phyloP scores from a whole-genome alignment of 2,888 invertebrate genomes.

The Apamea crenata region DNA sequence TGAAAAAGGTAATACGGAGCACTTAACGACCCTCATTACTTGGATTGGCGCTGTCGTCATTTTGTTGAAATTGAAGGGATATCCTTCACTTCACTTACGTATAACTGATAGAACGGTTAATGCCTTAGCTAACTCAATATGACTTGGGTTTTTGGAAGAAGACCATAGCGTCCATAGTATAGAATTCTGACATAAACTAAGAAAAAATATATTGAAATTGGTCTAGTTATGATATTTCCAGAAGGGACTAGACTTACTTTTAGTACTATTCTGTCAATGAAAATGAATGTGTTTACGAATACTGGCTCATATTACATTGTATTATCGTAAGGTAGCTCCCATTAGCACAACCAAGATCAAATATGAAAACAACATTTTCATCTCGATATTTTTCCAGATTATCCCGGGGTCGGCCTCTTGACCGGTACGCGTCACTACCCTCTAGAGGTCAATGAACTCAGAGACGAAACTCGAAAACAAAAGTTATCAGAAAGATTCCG shows the following conservation, averaged over 20 bases:
- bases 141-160: background rate
- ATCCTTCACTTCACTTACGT: background rate
- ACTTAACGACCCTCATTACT: background rate
- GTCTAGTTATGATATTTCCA: background rate
- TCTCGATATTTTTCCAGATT: slow-evolving; percentile 5
- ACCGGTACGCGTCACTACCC: slow-evolving; percentile 28
- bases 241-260: background rate
- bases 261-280: background rate
- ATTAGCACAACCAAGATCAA: slow-evolving; percentile 3
- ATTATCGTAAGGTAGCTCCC: background rate
- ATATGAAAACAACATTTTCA: slow-evolving; percentile 1
- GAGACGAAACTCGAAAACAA: slow-evolving; percentile 41
- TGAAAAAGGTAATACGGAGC: background rate
- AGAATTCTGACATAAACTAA: too few species aligned
- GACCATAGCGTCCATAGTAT: background rate
- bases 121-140: background rate
- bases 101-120: background rate
- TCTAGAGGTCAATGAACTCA: slow-evolving; percentile 28
- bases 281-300: background rate
- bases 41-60: background rate
- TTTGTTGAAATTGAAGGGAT: background rate
- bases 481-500: slow-evolving; percentile 20
- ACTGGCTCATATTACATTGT: background rate
- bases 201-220: background rate
- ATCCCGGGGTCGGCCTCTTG: slow-evolving; percentile 2